phyloP scores from a whole-genome alignment of 1,140 invertebrate genomes.

The Diorhabda elongata region DNA sequence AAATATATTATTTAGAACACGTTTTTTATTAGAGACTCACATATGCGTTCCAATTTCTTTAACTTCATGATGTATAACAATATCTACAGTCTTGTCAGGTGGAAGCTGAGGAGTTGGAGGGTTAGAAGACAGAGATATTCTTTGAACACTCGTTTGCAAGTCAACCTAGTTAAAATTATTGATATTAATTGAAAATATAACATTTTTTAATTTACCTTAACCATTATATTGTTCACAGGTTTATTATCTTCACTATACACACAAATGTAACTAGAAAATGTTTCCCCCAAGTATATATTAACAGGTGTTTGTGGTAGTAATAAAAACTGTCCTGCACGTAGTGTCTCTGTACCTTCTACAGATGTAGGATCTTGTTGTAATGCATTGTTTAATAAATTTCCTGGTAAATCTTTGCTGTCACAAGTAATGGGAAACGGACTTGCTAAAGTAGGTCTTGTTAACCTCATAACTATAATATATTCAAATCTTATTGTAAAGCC shows the following conservation, averaged over 20 bases:
- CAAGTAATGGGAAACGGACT: conserved; percentile 73
- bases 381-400: conserved; percentile 71
- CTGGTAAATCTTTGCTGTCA: conserved; percentile 79
- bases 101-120: conserved; percentile 62
- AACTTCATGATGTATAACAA: conserved; percentile 96
- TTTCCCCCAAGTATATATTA: conserved; percentile 82
- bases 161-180: conserved; percentile 62
- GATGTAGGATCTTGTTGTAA: conserved; percentile 72
- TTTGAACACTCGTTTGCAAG: conserved; percentile 86
- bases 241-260: conserved; percentile 92
- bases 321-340: conserved; percentile 83
- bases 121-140: conserved; percentile 68
- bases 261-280: conserved; percentile 95
- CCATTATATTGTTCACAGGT: conserved; percentile 72
- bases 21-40: conserved; percentile 50
- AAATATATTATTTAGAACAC: not conserved
- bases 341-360: conserved; percentile 73
- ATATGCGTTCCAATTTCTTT: conserved; percentile 97
- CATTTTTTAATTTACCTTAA: conserved; percentile 59
- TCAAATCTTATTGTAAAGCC: not conserved
- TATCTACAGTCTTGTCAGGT: conserved; percentile 84
- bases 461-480: conserved; percentile 75
- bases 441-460: conserved; percentile 82
- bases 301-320: conserved; percentile 94
- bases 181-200: not conserved